Base-by-base conservation (phyloP, 2,888 invertebrate species). In the Tiliacea citrago region DNA sequence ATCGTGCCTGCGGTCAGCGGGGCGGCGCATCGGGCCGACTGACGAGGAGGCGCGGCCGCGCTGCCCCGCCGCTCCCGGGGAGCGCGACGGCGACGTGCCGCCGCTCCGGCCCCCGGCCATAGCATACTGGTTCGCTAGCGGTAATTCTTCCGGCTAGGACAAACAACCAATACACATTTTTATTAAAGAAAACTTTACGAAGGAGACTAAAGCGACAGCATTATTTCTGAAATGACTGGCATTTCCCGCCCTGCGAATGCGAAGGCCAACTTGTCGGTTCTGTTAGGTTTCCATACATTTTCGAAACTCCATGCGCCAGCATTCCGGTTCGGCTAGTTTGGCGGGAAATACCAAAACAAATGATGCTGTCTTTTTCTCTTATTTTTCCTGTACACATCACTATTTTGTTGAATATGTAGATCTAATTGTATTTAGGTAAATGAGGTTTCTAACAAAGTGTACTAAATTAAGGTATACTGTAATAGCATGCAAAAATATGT, bases 1-100 rank as follows among this genome's bases (percentile, higher is more conserved):
- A 94, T 98, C 98, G 89, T 98, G 98, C 89, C 98, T 98, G 75
- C 98, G 97, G 88, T 98, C 98, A 60, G 98, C 97, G 2, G 98
- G 98, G 65, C 98, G 95, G 69, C 98, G 96, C 97, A 98, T 98
- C 1, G 98, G 98, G 0, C 98, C 98, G 39, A 97, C 97, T 0
- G 96, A 95, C 7, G 96, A 95, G 18, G 96, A 95, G 39, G 96
- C 90, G 18, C 96, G 91, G 24, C 96, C 95, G n/a, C 96, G 90
- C 85, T 95, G 95, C 12, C 92, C 93, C 4, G 95, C 92, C 13
- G 75, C 75, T 16, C 80, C 76, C 24, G 95, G 95, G 12, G 93
- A 91, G 49, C 96, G 93, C 2, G 96, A 94, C 3, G 95, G 94
- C 13, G 96, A 95, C 0, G 95, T 91, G 4, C 94, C 94, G 2